phyloP scores from a whole-genome alignment of 2,113 vertebrate species.

The Blennius ocellaris region DNA sequence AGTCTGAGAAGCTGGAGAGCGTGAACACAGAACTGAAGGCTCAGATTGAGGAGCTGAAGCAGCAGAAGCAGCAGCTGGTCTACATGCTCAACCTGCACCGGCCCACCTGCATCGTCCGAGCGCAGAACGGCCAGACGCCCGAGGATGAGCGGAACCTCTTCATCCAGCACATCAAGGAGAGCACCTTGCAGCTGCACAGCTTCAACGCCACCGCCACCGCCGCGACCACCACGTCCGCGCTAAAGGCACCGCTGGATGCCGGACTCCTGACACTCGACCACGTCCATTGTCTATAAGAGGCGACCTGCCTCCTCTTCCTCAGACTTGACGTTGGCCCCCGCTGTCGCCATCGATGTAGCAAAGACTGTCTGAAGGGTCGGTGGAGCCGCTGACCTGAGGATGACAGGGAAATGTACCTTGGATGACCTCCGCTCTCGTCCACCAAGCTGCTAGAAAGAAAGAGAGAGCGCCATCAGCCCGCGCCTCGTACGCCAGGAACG shows the following conservation, averaged over 20 bases:
- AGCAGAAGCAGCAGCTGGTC: constrained; percentile 97
- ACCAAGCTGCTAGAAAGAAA: constrained; percentile 46
- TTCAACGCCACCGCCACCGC: constrained; percentile 25
- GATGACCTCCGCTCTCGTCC: not conserved
- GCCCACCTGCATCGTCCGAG: constrained; percentile 97
- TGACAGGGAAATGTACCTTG: constrained; percentile 7
- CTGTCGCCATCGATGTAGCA: not conserved
- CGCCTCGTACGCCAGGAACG: not conserved
- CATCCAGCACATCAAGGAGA: constrained; percentile 96
- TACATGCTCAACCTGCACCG: constrained; percentile 99
- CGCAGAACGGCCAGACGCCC: constrained; percentile 93
- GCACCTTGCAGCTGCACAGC: constrained; percentile 88
- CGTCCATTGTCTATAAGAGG: constrained; percentile 63
- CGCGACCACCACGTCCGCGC: constrained; percentile 6
- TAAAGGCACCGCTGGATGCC: not conserved
- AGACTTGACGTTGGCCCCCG: constrained; percentile 7
- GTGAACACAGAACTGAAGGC: constrained; percentile 96
- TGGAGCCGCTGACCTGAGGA: not conserved
- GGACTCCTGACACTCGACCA: constrained; percentile 57
- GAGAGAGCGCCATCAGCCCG: constrained; percentile 2
- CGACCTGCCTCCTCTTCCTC: not conserved
- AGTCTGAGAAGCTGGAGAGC: constrained; percentile 96
- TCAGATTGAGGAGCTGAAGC: constrained; percentile 96
- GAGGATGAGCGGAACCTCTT: constrained; percentile 97
- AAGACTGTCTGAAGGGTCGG: not conserved